Percentiles rank a stretch among this genome's conserved stretches.
Evolutionary conservation across 1,140 invertebrate genomes (phyloP).

Genomic region (Diorhabda elongata): DNA sequence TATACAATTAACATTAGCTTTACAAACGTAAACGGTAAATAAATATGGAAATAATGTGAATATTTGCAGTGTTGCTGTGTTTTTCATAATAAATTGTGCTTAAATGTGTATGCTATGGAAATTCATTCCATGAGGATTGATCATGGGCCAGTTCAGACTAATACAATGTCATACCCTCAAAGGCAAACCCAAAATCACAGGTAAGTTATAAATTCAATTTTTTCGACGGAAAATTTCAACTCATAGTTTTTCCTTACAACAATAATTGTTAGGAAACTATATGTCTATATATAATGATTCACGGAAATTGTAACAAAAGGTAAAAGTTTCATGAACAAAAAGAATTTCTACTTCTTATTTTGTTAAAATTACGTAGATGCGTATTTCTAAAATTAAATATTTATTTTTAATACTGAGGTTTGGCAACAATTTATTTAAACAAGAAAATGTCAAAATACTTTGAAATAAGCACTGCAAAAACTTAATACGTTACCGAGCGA

Average conservation of each 20-base stretch:
- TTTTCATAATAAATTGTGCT: slow-evolving; percentile 30
- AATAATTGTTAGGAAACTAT: neutral
- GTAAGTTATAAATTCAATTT: slow-evolving; percentile 27
- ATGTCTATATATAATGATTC: neutral
- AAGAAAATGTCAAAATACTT: no score
- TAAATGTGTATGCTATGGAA: slow-evolving; percentile 44
- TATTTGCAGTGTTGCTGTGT: slow-evolving; percentile 25
- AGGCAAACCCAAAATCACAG: slow-evolving; percentile 40
- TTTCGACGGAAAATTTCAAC: neutral
- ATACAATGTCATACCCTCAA: slow-evolving; percentile 43
- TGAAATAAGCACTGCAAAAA: no score
- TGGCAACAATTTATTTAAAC: no score
- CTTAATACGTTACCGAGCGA: no score
- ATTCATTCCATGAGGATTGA: slow-evolving; percentile 44
- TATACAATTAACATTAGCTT: neutral
- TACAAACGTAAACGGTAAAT: slow-evolving; percentile 14
- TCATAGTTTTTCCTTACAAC: neutral
- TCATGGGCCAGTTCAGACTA: slow-evolving; percentile 42
- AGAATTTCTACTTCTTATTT: no score
- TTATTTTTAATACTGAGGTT: no score
- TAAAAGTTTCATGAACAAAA: no score
- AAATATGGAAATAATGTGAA: slow-evolving; percentile 22
- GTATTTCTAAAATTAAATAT: no score
- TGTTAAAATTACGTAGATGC: no score
- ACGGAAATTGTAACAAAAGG: no score